Evolutionary conservation across 2,113 vertebrate genomes (phyloP).

Genomic region (Felis chaus): DNA sequence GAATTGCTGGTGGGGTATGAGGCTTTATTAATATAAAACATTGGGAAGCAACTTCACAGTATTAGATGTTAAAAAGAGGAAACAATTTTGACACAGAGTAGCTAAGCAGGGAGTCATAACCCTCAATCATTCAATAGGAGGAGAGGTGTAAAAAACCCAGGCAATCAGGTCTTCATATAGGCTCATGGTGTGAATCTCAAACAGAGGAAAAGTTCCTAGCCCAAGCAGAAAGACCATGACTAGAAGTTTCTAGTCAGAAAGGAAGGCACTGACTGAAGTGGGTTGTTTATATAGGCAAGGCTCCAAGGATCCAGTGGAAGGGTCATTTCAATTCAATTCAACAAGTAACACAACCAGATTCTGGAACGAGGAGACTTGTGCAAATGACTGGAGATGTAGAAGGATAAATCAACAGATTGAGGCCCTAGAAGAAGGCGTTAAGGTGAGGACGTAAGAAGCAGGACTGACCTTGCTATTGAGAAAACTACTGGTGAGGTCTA

Average conservation of each 20-base stretch:
- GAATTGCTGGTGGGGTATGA: neutral
- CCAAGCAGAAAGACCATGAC: neutral
- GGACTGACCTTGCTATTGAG: neutral
- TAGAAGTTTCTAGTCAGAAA: neutral
- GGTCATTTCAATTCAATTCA: neutral
- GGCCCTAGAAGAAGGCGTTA: too few relatives aligned
- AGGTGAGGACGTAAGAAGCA: neutral
- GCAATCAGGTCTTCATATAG: neutral
- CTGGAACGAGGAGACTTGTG: neutral
- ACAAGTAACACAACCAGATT: neutral
- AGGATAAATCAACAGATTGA: neutral
- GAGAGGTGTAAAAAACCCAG: neutral
- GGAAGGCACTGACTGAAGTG: neutral
- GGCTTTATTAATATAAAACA: neutral
- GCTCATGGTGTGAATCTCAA: neutral
- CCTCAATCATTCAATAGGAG: accelerated
- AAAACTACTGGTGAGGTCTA: neutral
- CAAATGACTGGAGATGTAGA: neutral
- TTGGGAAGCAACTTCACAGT: neutral
- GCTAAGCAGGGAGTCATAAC: neutral
- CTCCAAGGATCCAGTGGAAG: too few relatives aligned
- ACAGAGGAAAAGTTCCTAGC: neutral
- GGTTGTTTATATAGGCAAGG: neutral
- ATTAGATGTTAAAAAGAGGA: neutral
- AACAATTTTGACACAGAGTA: neutral